Percentiles rank a stretch among this genome's conserved stretches.
phyloP scores from a whole-genome alignment of 92 coral and sea anemone species.

The Phenganax subtilis region DNA sequence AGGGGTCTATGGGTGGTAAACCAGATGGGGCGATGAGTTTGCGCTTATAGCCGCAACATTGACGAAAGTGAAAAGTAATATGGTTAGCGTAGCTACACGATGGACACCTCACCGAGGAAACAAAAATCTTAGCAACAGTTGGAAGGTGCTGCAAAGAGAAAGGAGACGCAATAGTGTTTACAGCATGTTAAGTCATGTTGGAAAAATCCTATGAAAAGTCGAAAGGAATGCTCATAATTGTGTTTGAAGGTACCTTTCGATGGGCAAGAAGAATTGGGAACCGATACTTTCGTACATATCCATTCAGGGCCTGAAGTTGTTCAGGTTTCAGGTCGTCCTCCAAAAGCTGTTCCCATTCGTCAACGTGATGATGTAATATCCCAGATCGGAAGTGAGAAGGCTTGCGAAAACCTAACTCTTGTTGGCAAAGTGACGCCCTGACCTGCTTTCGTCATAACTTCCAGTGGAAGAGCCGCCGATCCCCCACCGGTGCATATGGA shows the following conservation, averaged over 20 bases:
- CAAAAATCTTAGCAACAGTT: not conserved
- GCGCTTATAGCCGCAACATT: too few species aligned
- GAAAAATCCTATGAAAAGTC: not conserved
- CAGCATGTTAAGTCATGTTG: not conserved
- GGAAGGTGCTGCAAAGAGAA: not conserved
- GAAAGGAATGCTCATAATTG: conserved; percentile 32
- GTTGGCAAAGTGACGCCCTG: not conserved
- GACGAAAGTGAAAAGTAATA: too few species aligned
- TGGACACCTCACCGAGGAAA: not conserved
- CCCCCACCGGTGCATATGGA: not conserved
- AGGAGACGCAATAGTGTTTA: not conserved
- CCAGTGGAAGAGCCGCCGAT: not conserved
- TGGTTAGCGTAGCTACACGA: not conserved
- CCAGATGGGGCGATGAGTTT: too few species aligned
- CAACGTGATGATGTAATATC: not conserved
- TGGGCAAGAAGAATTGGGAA: not conserved
- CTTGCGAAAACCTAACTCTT: not conserved
- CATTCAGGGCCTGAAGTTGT: not conserved
- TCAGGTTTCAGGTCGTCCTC: not conserved
- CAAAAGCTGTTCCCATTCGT: conserved; percentile 1
- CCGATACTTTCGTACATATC: conserved; percentile 11
- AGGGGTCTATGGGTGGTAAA: too few species aligned
- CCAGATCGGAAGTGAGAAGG: not conserved
- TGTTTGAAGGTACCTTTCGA: not conserved
- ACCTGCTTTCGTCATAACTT: too few species aligned